Conservation (phyloP, 2,113 vertebrate genomes). For the Rhegmatorhina hoffmannsi region DNA sequence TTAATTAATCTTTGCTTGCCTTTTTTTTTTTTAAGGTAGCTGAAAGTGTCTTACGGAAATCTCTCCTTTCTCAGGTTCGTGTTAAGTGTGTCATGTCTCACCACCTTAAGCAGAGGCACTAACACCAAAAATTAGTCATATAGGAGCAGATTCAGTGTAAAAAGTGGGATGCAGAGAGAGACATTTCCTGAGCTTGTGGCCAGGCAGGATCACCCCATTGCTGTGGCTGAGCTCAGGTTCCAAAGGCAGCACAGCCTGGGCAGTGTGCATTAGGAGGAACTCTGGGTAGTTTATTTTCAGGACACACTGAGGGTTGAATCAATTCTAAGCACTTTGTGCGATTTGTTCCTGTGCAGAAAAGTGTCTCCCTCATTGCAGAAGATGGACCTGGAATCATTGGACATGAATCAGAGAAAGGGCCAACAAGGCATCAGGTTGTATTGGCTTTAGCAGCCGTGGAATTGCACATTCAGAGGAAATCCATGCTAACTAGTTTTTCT, state of each 20-base stretch:
- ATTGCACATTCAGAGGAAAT: neutral
- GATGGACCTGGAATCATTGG: fast-evolving
- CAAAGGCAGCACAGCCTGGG: neutral
- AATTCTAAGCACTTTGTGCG: fast-evolving
- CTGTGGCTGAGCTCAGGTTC: neutral
- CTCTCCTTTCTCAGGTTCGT: neutral
- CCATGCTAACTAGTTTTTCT: neutral
- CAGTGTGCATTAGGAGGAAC: neutral
- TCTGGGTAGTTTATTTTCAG: neutral
- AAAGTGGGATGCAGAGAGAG: neutral
- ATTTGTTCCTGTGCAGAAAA: neutral
- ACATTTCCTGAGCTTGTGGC: neutral
- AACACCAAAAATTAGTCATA: neutral
- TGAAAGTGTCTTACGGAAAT: neutral
- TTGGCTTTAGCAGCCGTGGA: neutral
- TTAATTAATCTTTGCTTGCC: neutral
- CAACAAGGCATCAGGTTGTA: neutral
- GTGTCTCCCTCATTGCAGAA: neutral
- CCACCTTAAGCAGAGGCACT: neutral
- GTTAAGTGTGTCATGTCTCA: neutral
- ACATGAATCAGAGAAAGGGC: neutral
- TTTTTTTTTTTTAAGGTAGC: neutral
- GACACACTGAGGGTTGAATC: neutral
- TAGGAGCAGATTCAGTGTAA: neutral
- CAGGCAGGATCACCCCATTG: neutral